Percentiles rank a stretch among this genome's conserved stretches.
These are phyloP conservation scores for Holothuria glaberrima DNA, from an alignment of 35 echinoderm and acorn worm species.

Conservation along the genomic window DNA sequence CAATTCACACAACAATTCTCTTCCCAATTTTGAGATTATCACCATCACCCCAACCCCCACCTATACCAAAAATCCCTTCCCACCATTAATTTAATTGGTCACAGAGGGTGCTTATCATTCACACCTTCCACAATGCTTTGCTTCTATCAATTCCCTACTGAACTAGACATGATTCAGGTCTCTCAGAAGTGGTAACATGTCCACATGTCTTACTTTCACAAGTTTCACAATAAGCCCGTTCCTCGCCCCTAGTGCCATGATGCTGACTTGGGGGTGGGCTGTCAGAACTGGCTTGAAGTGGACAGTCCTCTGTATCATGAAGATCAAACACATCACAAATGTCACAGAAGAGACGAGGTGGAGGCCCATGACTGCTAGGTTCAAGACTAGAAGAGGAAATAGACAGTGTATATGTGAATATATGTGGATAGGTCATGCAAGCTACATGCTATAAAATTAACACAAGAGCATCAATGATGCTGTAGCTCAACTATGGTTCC, in stretches of 20 bases:
- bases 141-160: not conserved
- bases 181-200: not conserved
- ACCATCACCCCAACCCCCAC: too few relatives aligned
- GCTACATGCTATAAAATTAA: not conserved
- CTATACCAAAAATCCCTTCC: too few relatives aligned
- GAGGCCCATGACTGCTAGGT: conserved; percentile 67
- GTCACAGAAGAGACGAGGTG: conserved; percentile 97
- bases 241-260: conserved; percentile 79
- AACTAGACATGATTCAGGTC: conserved; percentile 8
- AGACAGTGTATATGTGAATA: not conserved
- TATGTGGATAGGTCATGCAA: not conserved
- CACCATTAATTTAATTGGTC: too few relatives aligned
- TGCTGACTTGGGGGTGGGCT: conserved; percentile 91
- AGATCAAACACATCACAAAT: conserved; percentile 99
- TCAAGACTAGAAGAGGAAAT: conserved; percentile 64
- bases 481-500: too few relatives aligned
- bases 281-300: conserved; percentile 95
- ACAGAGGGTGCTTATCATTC: too few relatives aligned
- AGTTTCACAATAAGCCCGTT: conserved; percentile 90
- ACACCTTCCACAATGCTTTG: not conserved
- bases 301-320: conserved; percentile 99
- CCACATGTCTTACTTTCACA: conserved; percentile 85
- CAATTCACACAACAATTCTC: too few relatives aligned
- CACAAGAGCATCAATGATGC: too few relatives aligned
- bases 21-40: too few relatives aligned